phyloP scores from a whole-genome alignment of 2,113 vertebrate species.

The Oryzias javanicus region DNA sequence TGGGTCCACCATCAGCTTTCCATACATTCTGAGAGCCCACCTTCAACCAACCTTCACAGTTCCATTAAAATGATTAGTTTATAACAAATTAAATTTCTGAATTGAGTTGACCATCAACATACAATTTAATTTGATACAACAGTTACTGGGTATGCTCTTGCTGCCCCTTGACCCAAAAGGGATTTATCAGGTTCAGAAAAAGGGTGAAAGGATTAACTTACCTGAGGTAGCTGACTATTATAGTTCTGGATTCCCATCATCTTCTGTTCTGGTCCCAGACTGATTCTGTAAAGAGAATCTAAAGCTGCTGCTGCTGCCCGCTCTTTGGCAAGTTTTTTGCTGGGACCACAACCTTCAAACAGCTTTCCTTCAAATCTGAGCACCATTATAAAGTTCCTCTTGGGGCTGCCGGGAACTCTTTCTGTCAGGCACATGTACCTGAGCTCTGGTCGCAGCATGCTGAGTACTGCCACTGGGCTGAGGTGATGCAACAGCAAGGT shows the following conservation, averaged over 20 bases:
- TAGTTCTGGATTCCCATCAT: conserved; percentile 6
- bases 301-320: conserved; percentile 86
- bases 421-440: conserved; percentile 88
- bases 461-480: conserved; percentile 87
- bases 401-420: conserved; percentile 76
- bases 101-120: too few relatives aligned
- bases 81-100: too few relatives aligned
- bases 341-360: conserved; percentile 90
- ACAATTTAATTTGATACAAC: too few relatives aligned
- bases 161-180: neutral
- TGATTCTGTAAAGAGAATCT: conserved; percentile 82
- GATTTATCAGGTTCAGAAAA: neutral
- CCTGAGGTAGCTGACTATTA: conserved; percentile 60
- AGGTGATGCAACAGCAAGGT: conserved; percentile 53
- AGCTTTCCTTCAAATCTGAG: conserved; percentile 85
- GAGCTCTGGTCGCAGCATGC: conserved; percentile 86
- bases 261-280: conserved; percentile 38
- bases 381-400: conserved; percentile 86
- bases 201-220: conserved; percentile 15
- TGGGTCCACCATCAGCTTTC: too few relatives aligned
- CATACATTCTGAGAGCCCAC: too few relatives aligned
- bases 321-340: conserved; percentile 90
- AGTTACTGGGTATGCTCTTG: too few relatives aligned
- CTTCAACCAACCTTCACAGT: too few relatives aligned
- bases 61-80: too few relatives aligned